phyloP scores from a whole-genome alignment of 2,113 vertebrate species.

The Microtus montanus region DNA sequence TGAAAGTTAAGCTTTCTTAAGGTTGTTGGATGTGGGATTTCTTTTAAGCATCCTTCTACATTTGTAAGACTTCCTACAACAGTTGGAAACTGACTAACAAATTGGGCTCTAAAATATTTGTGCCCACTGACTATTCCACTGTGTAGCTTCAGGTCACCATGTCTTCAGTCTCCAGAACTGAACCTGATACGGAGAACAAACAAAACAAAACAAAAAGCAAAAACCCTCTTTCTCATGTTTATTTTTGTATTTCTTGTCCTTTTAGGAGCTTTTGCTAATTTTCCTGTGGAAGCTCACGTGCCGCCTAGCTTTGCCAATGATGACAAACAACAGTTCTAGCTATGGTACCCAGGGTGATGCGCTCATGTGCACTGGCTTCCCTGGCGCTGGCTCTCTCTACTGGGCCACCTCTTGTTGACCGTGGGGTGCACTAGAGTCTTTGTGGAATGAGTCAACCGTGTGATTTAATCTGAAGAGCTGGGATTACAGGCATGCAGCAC shows the following conservation, averaged over 20 bases:
- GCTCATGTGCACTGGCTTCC: too few species aligned
- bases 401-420: background rate
- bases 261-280: background rate
- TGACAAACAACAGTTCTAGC: too few species aligned
- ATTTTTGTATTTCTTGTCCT: rapidly evolving
- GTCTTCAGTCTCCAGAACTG: background rate
- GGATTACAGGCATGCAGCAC: background rate
- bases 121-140: rapidly evolving
- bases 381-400: background rate
- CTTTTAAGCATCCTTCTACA: too few species aligned
- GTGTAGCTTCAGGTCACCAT: rapidly evolving
- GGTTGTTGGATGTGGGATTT: too few species aligned
- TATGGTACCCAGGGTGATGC: too few species aligned
- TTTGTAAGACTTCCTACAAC: too few species aligned
- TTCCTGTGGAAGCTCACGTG: background rate
- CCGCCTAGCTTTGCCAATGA: background rate
- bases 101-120: rapidly evolving
- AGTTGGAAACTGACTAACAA: background rate
- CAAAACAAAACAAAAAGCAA: background rate
- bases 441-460: background rate
- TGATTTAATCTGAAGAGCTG: background rate
- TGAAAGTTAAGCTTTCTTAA: background rate
- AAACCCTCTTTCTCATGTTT: rapidly evolving
- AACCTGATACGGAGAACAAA: too few species aligned
- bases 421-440: background rate